Percentiles rank a stretch among this genome's conserved stretches.
Evolutionary conservation across 2,113 vertebrate genomes (phyloP).

Genomic region (Falcunculus frontatus): DNA sequence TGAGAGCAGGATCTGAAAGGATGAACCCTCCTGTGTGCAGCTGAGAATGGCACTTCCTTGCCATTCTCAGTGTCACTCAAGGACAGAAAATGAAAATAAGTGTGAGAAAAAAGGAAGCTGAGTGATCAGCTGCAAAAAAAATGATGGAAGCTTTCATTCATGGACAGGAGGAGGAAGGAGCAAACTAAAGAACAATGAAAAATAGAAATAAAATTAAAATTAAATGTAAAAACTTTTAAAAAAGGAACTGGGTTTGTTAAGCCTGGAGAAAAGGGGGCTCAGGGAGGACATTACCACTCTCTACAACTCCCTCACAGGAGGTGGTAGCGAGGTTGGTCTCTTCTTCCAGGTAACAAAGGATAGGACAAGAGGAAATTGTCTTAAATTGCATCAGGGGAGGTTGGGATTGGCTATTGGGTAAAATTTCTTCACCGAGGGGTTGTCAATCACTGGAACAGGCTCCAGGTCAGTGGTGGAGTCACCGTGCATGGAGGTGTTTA

Average conservation of each 20-base stretch:
- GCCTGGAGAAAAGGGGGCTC: neutral
- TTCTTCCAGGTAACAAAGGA: neutral
- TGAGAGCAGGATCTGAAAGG: neutral
- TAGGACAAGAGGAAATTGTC: neutral
- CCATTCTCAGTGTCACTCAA: neutral
- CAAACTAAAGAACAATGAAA: neutral
- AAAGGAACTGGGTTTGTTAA: neutral
- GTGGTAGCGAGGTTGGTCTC: neutral
- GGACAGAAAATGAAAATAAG: neutral
- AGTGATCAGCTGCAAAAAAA: neutral
- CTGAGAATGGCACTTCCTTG: neutral
- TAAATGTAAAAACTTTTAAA: fast-evolving
- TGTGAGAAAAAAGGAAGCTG: neutral
- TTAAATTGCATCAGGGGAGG: neutral
- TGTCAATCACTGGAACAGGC: neutral
- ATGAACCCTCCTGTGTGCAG: neutral
- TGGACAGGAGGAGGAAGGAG: neutral
- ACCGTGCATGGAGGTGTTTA: no score
- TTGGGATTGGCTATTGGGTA: neutral
- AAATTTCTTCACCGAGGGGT: neutral
- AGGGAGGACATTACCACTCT: neutral
- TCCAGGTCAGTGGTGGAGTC: neutral
- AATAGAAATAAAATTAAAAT: neutral
- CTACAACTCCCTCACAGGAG: neutral
- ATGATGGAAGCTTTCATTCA: neutral